phyloP scores from a whole-genome alignment of 2,113 vertebrate genomes.

The Aphelocoma coerulescens region DNA sequence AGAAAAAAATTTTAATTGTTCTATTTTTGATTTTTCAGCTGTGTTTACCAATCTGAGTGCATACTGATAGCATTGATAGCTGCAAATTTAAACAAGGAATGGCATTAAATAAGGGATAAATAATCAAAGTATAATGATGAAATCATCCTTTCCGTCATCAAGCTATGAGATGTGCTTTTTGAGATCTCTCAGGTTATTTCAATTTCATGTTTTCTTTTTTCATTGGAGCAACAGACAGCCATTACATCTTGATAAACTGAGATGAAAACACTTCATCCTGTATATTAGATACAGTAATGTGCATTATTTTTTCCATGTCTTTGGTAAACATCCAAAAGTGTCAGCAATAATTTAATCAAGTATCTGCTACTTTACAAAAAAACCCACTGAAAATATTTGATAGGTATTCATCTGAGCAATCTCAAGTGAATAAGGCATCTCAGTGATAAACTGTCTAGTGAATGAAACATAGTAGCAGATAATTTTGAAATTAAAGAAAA shows the following conservation, averaged over 20 bases:
- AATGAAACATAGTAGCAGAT: neutral
- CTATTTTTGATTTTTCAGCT: neutral
- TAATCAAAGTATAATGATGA: neutral
- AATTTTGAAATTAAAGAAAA: neutral
- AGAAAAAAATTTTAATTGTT: neutral
- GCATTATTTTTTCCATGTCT: neutral
- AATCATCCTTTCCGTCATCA: neutral
- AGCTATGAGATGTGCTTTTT: neutral
- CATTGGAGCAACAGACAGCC: neutral
- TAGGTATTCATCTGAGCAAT: neutral
- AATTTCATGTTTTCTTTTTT: neutral
- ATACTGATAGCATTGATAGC: neutral
- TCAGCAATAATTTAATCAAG: neutral
- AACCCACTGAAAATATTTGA: rapidly evolving
- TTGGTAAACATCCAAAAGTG: neutral
- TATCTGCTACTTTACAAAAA: neutral
- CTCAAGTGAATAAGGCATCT: neutral
- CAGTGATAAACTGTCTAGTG: neutral
- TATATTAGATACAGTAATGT: neutral
- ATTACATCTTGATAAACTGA: neutral
- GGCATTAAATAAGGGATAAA: neutral
- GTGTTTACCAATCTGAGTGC: neutral
- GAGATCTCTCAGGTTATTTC: neutral
- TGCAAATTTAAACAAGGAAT: neutral
- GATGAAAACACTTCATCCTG: neutral